Evolutionary conservation across 2,797 vertebrate species (phyloP).

Genomic region (Lacerta bilineata): DNA sequence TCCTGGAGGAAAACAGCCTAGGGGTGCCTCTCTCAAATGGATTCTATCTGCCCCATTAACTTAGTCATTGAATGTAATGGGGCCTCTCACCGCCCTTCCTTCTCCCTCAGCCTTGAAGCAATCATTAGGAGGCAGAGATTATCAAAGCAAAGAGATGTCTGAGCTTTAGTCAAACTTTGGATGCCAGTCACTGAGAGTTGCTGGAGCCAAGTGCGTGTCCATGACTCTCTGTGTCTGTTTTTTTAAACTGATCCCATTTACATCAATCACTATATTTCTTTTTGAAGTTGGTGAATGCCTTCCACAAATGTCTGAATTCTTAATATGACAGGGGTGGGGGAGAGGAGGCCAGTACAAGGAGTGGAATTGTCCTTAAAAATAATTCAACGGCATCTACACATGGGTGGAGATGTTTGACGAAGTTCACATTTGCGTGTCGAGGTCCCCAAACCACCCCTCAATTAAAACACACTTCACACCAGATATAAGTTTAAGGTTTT

Average conservation of each 20-base stretch:
- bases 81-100: constrained; percentile 78
- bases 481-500: too few species aligned
- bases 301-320: background rate
- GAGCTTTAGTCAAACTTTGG: constrained; percentile 83
- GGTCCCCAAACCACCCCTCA: too few species aligned
- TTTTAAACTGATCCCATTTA: background rate
- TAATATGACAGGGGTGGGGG: background rate
- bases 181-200: background rate
- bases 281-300: too few species aligned
- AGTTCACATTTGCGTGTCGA: too few species aligned
- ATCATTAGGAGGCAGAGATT: constrained; percentile 85
- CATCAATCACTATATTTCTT: background rate
- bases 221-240: background rate
- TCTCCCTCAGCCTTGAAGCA: constrained; percentile 80
- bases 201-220: background rate
- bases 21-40: constrained; percentile 83
- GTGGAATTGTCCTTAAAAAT: background rate
- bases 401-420: too few species aligned
- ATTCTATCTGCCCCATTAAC: constrained; percentile 88
- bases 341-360: background rate
- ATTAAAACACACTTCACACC: too few species aligned
- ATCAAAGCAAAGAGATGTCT: constrained; percentile 80
- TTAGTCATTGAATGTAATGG: constrained; percentile 87
- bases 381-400: too few species aligned
- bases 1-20: constrained; percentile 82